A percentile compares a stretch with the other conserved stretches of the same genome.
Evolutionary conservation across 2,888 invertebrate species (phyloP).

Genomic region (Orthosia gracilis): DNA sequence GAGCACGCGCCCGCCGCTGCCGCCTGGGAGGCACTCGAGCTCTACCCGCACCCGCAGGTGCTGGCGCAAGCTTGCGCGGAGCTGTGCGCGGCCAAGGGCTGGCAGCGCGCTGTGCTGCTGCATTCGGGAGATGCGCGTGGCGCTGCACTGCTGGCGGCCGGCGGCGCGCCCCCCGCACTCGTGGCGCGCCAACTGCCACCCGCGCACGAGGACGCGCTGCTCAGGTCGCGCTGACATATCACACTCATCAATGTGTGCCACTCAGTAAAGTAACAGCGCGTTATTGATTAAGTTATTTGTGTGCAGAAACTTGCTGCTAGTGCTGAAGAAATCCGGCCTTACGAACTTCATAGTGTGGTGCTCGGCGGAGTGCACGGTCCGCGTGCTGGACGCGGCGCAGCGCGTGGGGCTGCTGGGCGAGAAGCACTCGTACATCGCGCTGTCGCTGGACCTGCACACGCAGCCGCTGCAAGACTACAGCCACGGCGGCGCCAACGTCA

Average conservation of each 20-base stretch:
- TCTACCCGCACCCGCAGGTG: constrained; percentile 77
- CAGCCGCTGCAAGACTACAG: constrained; percentile 77
- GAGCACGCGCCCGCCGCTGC: constrained; percentile 70
- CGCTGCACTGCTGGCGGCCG: constrained; percentile 71
- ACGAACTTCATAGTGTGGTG: constrained; percentile 82
- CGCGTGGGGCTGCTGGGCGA: constrained; percentile 84
- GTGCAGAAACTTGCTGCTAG: constrained; percentile 78
- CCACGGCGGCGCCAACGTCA: constrained; percentile 86
- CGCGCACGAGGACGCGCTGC: constrained; percentile 76
- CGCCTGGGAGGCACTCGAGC: constrained; percentile 76
- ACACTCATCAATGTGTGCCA: too few species aligned
- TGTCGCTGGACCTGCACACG: constrained; percentile 83
- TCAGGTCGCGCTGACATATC: constrained; percentile 68
- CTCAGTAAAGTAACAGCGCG: neutral
- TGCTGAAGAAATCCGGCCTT: constrained; percentile 82
- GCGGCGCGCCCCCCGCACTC: constrained; percentile 70
- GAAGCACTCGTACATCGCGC: constrained; percentile 81
- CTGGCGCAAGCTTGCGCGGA: constrained; percentile 79
- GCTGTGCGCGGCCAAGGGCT: constrained; percentile 81
- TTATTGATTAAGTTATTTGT: constrained; percentile 1
- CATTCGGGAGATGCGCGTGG: constrained; percentile 79
- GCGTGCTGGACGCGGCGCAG: constrained; percentile 85
- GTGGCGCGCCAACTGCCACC: constrained; percentile 81
- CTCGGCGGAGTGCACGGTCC: constrained; percentile 76
- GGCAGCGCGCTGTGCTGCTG: constrained; percentile 82